Evolutionary conservation across 2,113 vertebrate species (phyloP).

Genomic region (Shinisaurus crocodilurus): DNA sequence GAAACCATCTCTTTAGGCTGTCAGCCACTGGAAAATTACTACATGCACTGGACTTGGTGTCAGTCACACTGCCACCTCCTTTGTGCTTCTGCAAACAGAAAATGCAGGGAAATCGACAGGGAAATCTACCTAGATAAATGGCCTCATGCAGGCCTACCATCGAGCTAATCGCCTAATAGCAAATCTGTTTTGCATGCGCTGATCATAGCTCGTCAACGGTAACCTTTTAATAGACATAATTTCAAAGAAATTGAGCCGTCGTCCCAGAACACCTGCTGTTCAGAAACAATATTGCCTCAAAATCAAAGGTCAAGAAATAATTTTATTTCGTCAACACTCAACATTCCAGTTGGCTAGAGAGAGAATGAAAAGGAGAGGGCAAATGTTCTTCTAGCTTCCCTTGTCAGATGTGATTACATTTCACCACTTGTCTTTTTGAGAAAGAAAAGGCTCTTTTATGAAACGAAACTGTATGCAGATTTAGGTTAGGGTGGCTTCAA

Average conservation of each 20-base stretch:
- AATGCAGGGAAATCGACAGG: constrained; percentile 31
- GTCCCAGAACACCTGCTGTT: not conserved
- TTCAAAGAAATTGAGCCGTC: constrained; percentile 4
- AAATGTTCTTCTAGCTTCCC: not conserved
- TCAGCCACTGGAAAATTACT: constrained; percentile 56
- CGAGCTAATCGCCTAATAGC: constrained; percentile 50
- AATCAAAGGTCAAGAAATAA: constrained; percentile 6
- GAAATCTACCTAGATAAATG: constrained; percentile 52
- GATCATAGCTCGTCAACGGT: constrained; percentile 30
- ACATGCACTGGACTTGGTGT: constrained; percentile 4
- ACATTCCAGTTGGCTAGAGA: not conserved
- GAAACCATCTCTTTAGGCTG: constrained; percentile 62
- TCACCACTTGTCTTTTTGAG: not conserved
- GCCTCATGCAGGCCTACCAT: constrained; percentile 24
- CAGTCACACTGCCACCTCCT: constrained; percentile 40
- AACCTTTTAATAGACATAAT: constrained; percentile 33
- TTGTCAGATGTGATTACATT: not conserved
- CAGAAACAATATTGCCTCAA: not conserved
- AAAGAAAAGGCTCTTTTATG: not conserved
- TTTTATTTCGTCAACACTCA: not conserved
- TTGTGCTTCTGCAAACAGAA: constrained; percentile 46
- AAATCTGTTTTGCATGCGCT: constrained; percentile 38
- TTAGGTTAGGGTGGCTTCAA: not conserved
- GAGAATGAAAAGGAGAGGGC: not conserved
- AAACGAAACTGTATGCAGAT: not conserved